Percentiles rank a stretch among this genome's conserved stretches.
Evolutionary conservation across 2,113 vertebrate genomes (phyloP).

Genomic region (Tetrax tetrax): DNA sequence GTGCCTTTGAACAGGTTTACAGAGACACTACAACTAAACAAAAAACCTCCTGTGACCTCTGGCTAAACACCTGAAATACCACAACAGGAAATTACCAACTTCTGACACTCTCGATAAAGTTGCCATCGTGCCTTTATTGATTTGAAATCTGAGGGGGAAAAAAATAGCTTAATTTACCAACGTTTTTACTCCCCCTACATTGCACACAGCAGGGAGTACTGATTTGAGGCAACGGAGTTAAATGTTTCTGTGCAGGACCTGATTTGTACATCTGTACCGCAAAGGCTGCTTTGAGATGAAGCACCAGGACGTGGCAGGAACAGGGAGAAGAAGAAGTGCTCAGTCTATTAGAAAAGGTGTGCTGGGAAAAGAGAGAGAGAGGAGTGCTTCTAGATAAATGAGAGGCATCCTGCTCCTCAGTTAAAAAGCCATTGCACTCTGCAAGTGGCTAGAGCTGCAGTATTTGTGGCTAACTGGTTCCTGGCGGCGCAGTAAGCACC

Average conservation of each 20-base stretch:
- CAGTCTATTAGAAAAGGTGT: background rate
- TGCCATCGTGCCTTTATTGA: slow-evolving; percentile 11
- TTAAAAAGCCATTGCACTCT: background rate
- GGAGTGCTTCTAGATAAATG: background rate
- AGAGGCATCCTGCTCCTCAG: background rate
- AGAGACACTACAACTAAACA: background rate
- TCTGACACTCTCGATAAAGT: background rate
- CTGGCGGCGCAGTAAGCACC: background rate
- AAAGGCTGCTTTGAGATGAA: background rate
- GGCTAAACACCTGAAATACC: background rate
- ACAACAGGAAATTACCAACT: background rate
- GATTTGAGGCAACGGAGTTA: background rate
- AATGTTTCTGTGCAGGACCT: background rate
- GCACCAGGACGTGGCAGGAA: background rate
- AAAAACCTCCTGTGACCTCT: background rate
- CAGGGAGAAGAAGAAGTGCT: background rate
- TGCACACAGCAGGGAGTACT: background rate
- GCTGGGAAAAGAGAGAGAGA: background rate
- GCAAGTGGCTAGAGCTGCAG: background rate
- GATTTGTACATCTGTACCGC: background rate
- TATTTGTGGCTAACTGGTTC: background rate
- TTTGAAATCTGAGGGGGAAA: background rate
- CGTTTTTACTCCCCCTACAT: background rate
- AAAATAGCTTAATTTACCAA: background rate
- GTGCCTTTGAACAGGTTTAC: background rate